These are phyloP conservation scores for Indicator maculatus DNA, from an alignment of 2,113 vertebrate genomes.

Conservation along the genomic window DNA sequence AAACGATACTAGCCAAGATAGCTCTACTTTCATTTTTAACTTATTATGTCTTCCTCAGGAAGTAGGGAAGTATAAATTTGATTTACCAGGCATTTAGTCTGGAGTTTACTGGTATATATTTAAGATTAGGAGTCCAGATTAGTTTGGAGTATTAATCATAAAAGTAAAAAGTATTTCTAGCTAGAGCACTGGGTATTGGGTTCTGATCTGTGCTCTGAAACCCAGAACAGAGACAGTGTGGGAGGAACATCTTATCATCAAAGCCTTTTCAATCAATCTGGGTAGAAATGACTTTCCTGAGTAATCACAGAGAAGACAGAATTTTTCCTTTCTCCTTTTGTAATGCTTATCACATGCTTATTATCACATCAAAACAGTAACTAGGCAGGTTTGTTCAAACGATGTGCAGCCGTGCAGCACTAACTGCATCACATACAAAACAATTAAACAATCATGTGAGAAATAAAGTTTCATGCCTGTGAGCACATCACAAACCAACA, in stretches of 20 bases:
- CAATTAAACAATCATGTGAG: neutral
- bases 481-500: neutral
- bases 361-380: rapidly evolving
- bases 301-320: neutral
- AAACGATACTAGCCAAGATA: neutral
- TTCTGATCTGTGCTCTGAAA: neutral
- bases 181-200: neutral
- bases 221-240: neutral
- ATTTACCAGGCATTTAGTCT: neutral
- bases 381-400: neutral
- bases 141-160: neutral
- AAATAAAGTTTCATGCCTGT: neutral
- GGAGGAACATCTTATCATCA: neutral
- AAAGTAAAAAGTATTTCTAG: neutral
- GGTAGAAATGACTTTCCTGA: neutral
- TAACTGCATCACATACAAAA: neutral
- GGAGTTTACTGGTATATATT: neutral
- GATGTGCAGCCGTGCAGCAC: neutral
- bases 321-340: neutral
- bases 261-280: neutral
- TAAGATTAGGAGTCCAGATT: neutral
- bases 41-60: neutral
- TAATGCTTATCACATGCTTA: neutral
- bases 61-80: neutral
- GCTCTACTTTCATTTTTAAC: neutral